Conservation (phyloP, 2,888 invertebrate genomes). For the Ormia ochracea region DNA sequence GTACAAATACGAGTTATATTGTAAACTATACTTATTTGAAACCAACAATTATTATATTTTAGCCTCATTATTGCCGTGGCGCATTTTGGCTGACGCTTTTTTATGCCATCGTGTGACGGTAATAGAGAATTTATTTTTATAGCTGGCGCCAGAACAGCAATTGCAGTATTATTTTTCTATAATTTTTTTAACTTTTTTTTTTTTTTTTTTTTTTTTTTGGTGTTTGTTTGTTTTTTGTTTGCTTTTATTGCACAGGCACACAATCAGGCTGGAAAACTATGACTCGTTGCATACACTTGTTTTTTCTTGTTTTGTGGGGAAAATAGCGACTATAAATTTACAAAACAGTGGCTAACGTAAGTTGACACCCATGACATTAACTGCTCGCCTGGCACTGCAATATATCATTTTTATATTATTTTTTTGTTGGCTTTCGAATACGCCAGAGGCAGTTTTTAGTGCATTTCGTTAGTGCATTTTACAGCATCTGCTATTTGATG, state of each 20-base stretch:
- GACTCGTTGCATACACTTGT: slow-evolving; percentile 14
- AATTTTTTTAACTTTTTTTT: background rate
- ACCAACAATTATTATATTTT: slow-evolving; percentile 51
- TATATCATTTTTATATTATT: too few species aligned
- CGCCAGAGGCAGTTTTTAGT: too few species aligned
- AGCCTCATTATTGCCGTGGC: slow-evolving; percentile 51
- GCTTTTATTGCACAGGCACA: background rate
- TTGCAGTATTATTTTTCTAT: slow-evolving; percentile 43
- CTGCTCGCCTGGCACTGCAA: too few species aligned
- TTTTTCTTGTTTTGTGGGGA: background rate
- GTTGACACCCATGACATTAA: background rate
- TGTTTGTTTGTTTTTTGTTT: too few species aligned
- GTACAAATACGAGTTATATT: background rate
- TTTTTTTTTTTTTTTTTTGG: slow-evolving; percentile 9
- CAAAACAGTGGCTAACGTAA: slow-evolving; percentile 8
- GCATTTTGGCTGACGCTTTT: slow-evolving; percentile 48
- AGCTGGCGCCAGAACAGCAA: slow-evolving; percentile 58
- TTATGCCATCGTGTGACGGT: slow-evolving; percentile 46
- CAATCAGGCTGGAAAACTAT: slow-evolving; percentile 52
- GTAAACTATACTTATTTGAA: slow-evolving; percentile 34
- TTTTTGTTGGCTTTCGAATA: too few species aligned
- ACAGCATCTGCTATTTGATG: too few species aligned
- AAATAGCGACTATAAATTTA: background rate
- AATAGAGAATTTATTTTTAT: slow-evolving; percentile 60
- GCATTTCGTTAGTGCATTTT: too few species aligned